A percentile compares a stretch with the other conserved stretches of the same genome.
These are phyloP conservation scores for Poecile atricapillus DNA, from an alignment of 2,113 vertebrate genomes.

Conservation along the genomic window DNA sequence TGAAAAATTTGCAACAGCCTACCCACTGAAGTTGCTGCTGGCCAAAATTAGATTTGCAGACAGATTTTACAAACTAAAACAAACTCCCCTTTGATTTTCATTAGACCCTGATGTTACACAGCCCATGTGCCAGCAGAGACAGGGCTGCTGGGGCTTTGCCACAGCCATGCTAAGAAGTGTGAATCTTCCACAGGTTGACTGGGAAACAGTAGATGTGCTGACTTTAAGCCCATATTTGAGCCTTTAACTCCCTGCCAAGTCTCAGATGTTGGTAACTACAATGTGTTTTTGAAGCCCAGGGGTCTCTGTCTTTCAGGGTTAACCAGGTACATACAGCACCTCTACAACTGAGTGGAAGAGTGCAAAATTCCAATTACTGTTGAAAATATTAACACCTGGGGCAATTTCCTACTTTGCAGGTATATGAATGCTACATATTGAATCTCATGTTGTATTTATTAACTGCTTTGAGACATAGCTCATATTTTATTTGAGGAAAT, in stretches of 20 bases:
- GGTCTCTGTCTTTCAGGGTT: not conserved
- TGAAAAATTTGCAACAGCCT: conserved; percentile 38
- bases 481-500: not conserved
- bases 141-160: not conserved
- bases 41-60: conserved; percentile 29
- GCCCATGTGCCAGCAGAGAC: not conserved
- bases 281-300: not conserved
- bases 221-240: not conserved
- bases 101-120: not conserved
- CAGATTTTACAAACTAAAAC: conserved; percentile 17
- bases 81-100: not conserved
- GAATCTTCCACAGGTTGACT: not conserved
- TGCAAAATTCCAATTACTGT: not conserved
- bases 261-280: not conserved
- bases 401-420: not conserved
- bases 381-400: not conserved
- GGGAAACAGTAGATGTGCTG: not conserved
- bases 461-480: not conserved
- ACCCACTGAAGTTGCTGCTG: conserved; percentile 16
- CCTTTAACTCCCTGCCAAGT: not conserved
- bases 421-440: not conserved
- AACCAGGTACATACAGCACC: not conserved
- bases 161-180: not conserved
- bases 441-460: not conserved
- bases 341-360: not conserved